Base-by-base conservation (phyloP, 2,797 vertebrate species). In the Hemibagrus guttatus region DNA sequence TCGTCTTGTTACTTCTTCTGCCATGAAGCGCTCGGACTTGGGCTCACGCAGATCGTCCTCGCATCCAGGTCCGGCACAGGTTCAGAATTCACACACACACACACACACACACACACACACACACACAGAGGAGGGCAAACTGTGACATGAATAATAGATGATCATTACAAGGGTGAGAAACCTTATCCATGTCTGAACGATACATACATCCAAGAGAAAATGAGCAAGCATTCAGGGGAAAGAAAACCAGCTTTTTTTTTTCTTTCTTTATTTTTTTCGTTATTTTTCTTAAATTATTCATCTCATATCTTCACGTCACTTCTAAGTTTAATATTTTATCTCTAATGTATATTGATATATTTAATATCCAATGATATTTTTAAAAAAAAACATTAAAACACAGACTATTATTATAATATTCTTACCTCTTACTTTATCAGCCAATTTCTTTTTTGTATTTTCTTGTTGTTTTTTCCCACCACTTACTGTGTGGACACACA, bases 91-190 rank as follows among this genome's bases (percentile, higher is more conserved):
- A 49, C 2, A 3, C 46, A 3, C 46, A 49, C 54, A 26, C 35
- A n/a, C 58, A 28, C 79, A 46, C 80, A 52, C 63, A 63, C 39
- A n/a, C 31, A 71, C 52, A 59, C 68, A 84, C 71, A 64, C 59
- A 76, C 42, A 66, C 85, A 85, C 42, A 81, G 35, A 83, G 79
- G 80, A 88, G 78, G 87, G 80, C 88, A 84, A 90, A 90, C 92
- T 84, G 39, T n/a, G 2, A 75, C 42, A 80, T 95, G 90, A 95
- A 96, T 95, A 93, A 96, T 95, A 91, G 87, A 96, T 95, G 92
- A 91, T 80, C 68, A 12, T 86, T 89, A 79, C 84, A 87, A 93
- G 91, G 84, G 86, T 90, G 89, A 90, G 94, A 94, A 95, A 96
- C 93, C 85, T 90, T 92, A 95, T 92, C 93, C 92, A 86, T 66